A percentile compares a stretch with the other conserved stretches of the same genome.
Conservation (phyloP, 1,140 invertebrate species). For the Andricus grossulariae region DNA sequence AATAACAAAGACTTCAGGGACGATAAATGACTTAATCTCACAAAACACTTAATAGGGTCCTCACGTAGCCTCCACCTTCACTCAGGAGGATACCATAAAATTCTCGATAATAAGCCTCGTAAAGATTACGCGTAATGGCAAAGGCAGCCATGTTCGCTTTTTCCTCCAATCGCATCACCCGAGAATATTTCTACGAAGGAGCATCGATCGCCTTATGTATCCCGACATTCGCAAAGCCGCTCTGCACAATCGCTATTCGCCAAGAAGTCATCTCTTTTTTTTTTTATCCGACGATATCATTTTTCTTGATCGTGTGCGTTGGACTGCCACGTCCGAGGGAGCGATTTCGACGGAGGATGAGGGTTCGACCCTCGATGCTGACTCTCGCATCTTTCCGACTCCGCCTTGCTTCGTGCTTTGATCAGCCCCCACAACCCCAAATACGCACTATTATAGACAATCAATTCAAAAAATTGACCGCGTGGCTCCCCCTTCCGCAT, state of each 20-base stretch:
- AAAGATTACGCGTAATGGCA: slow-evolving; percentile 34
- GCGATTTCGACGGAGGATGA: slow-evolving; percentile 58
- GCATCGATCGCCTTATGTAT: slow-evolving; percentile 47
- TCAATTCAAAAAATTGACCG: slow-evolving; percentile 67
- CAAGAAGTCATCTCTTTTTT: slow-evolving; percentile 60
- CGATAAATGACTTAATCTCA: slow-evolving; percentile 24
- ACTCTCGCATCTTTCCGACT: slow-evolving; percentile 65
- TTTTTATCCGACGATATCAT: slow-evolving; percentile 65
- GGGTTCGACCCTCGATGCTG: slow-evolving; percentile 65
- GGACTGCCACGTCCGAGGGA: slow-evolving; percentile 51
- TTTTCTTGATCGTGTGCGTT: slow-evolving; percentile 68
- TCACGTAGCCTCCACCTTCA: not conserved
- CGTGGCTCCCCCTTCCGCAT: not conserved
- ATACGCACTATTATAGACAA: slow-evolving; percentile 68
- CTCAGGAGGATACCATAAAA: slow-evolving; percentile 21
- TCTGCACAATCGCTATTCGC: slow-evolving; percentile 63
- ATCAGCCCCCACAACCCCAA: slow-evolving; percentile 62
- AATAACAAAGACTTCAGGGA: slow-evolving; percentile 1
- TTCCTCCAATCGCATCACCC: slow-evolving; percentile 44
- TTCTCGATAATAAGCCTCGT: slow-evolving; percentile 25
- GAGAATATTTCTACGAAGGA: slow-evolving; percentile 35
- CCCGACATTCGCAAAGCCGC: slow-evolving; percentile 52
- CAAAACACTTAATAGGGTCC: slow-evolving; percentile 19
- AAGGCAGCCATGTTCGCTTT: slow-evolving; percentile 43
- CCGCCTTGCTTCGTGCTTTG: slow-evolving; percentile 63